Percentiles rank a stretch among this genome's conserved stretches.
These are phyloP conservation scores for Saxidomus purpurata DNA, from an alignment of 1,140 invertebrate species.

Conservation along the genomic window DNA sequence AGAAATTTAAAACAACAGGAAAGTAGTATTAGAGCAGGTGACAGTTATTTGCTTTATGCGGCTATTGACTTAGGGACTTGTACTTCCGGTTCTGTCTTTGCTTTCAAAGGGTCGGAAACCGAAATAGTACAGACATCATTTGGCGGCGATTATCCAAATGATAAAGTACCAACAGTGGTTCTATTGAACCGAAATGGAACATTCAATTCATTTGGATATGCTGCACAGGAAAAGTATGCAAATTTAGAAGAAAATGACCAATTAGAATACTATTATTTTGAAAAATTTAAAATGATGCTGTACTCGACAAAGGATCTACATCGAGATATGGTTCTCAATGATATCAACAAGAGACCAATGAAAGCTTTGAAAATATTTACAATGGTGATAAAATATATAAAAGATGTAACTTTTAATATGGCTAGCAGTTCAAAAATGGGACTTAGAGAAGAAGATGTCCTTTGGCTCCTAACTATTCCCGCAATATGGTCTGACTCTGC, in stretches of 20 bases:
- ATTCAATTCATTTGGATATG: conserved; percentile 50
- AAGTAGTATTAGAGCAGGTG: too few relatives aligned
- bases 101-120: too few relatives aligned
- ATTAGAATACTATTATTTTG: conserved; percentile 13
- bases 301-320: background rate
- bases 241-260: conserved; percentile 19
- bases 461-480: conserved; percentile 58
- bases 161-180: too few relatives aligned
- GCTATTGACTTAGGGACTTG: too few relatives aligned
- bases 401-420: background rate
- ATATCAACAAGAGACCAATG: background rate
- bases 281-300: conserved; percentile 40
- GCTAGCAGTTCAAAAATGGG: background rate
- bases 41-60: too few relatives aligned
- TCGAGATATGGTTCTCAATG: background rate
- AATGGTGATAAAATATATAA: background rate
- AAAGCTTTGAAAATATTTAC: background rate
- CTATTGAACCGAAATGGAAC: background rate
- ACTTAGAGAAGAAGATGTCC: background rate
- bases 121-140: too few relatives aligned
- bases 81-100: too few relatives aligned
- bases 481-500: conserved; percentile 55
- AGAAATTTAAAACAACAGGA: too few relatives aligned
- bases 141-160: too few relatives aligned
- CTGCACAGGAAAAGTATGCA: conserved; percentile 42